A percentile compares a stretch with the other conserved stretches of the same genome.
Conservation (phyloP, 1,140 invertebrate genomes). For the Leucophenga varia region DNA sequence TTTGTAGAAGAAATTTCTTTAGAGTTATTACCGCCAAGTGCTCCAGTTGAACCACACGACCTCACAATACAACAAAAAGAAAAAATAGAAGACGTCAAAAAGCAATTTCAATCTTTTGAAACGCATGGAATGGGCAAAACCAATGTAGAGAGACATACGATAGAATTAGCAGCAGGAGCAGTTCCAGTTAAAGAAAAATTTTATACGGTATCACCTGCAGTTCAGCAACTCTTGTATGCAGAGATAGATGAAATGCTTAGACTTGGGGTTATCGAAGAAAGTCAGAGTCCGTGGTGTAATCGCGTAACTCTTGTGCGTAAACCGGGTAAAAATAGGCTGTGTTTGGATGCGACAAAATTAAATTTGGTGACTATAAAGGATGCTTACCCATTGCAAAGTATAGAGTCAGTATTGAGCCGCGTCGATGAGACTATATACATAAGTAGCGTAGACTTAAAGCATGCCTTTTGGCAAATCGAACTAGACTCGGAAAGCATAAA, state of each 20-base stretch:
- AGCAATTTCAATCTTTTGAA: background rate
- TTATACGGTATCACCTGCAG: background rate
- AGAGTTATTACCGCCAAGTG: background rate
- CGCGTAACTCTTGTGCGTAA: background rate
- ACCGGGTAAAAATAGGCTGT: conserved; percentile 2
- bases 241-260: conserved; percentile 1
- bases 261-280: background rate
- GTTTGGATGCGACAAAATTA: background rate
- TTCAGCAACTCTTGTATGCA: background rate
- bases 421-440: conserved; percentile 3
- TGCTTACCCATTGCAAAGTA: background rate
- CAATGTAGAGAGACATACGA: background rate
- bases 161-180: background rate
- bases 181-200: background rate
- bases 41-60: background rate
- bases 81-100: background rate
- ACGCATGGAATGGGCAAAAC: background rate
- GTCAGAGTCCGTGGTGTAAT: background rate
- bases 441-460: conserved; percentile 28
- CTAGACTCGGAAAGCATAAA: conserved; percentile 26
- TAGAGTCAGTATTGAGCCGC: no score
- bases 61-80: background rate
- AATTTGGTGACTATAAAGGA: background rate
- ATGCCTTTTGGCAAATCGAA: conserved; percentile 47
- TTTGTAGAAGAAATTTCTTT: background rate